These are phyloP conservation scores for Cremastobaeus sp. DNA, from an alignment of 2,888 invertebrate species.

Conservation along the genomic window DNA sequence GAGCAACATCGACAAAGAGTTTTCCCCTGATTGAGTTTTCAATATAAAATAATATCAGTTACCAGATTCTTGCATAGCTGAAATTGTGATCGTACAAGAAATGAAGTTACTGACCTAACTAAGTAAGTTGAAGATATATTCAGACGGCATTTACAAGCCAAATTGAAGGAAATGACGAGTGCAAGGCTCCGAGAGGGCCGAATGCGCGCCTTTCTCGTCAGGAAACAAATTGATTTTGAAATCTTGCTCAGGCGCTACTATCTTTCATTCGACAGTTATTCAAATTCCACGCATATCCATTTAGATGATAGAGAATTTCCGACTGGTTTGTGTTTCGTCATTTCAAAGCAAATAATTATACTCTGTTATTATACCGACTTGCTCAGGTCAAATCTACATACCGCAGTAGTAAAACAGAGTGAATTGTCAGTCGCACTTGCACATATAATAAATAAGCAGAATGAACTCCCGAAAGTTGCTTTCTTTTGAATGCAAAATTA, in stretches of 20 bases:
- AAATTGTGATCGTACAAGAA: slow-evolving; percentile 53
- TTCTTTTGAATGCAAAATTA: slow-evolving; percentile 26
- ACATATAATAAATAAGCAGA: slow-evolving; percentile 42
- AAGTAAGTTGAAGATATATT: slow-evolving; percentile 69
- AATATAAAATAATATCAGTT: slow-evolving; percentile 40
- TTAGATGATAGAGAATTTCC: slow-evolving; percentile 64
- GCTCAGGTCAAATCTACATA: slow-evolving; percentile 55
- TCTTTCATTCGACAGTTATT: slow-evolving; percentile 71
- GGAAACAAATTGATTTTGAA: slow-evolving; percentile 76
- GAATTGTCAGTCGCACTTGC: slow-evolving; percentile 53
- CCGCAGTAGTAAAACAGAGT: slow-evolving; percentile 54
- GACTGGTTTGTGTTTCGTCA: slow-evolving; percentile 58
- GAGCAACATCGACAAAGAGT: not conserved
- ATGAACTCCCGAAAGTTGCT: slow-evolving; percentile 6
- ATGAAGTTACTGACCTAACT: slow-evolving; percentile 53
- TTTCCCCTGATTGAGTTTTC: not conserved
- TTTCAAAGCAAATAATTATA: slow-evolving; percentile 59
- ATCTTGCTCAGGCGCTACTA: slow-evolving; percentile 64
- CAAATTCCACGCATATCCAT: slow-evolving; percentile 71
- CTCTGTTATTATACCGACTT: slow-evolving; percentile 56
- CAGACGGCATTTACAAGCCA: slow-evolving; percentile 75
- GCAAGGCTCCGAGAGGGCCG: slow-evolving; percentile 64
- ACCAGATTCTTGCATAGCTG: slow-evolving; percentile 29
- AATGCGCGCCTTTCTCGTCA: slow-evolving; percentile 62
- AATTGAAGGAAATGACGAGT: slow-evolving; percentile 74